phyloP scores from a whole-genome alignment of 2,888 invertebrate genomes.

The Fragum whitleyi region DNA sequence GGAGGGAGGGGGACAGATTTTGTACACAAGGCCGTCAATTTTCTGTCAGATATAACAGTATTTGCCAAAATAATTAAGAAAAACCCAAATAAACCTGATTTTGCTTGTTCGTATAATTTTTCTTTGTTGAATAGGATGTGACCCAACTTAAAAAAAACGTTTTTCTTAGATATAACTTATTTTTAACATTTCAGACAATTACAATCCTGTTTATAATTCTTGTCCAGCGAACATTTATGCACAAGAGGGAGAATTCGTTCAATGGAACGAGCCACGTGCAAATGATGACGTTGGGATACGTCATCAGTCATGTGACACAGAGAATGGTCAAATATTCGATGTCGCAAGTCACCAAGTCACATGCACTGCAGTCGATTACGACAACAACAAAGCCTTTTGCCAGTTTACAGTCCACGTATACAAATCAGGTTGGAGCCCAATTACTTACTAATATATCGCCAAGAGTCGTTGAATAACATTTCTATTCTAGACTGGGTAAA shows the following conservation, averaged over 20 bases:
- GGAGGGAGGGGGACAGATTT: too few relatives aligned
- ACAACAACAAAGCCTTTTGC: conserved; percentile 22
- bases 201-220: conserved; percentile 2
- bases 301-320: not conserved
- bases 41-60: too few relatives aligned
- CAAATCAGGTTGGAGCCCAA: conserved; percentile 4
- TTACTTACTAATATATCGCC: too few relatives aligned
- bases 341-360: conserved; percentile 10
- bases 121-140: too few relatives aligned
- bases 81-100: too few relatives aligned
- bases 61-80: too few relatives aligned
- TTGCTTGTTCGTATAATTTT: too few relatives aligned
- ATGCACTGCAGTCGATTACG: conserved; percentile 10
- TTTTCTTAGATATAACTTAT: not conserved
- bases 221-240: conserved; percentile 25
- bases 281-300: conserved; percentile 23
- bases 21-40: too few relatives aligned
- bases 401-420: conserved; percentile 15
- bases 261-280: conserved; percentile 14
- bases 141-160: too few relatives aligned
- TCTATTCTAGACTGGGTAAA: too few relatives aligned
- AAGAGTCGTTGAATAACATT: too few relatives aligned
- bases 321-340: not conserved
- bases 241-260: conserved; percentile 11
- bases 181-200: not conserved